Conservation (phyloP, 2,113 vertebrate species). For the Octodon degus region DNA sequence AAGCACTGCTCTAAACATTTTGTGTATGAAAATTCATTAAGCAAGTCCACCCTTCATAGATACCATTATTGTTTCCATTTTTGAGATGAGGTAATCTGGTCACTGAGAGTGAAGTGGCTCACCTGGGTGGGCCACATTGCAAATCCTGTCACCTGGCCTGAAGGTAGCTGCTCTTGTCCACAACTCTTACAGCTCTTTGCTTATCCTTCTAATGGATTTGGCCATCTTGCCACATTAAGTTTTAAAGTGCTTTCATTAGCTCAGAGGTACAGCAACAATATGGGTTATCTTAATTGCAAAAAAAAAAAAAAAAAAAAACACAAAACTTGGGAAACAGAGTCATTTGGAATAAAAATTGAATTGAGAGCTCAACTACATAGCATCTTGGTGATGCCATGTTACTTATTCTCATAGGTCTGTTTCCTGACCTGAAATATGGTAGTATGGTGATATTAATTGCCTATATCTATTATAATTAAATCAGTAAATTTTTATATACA, state of each 20-base stretch:
- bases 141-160: not conserved
- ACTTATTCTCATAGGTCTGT: not conserved
- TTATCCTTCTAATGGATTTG: not conserved
- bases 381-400: not conserved
- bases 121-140: not conserved
- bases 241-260: conserved; percentile 21
- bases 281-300: not conserved
- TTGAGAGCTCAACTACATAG: not conserved
- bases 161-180: not conserved
- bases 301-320: not conserved
- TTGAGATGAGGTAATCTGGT: not conserved
- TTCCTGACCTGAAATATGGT: conserved; percentile 18
- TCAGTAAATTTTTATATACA: not conserved
- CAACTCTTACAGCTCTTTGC: not conserved
- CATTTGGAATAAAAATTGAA: not conserved
- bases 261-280: conserved; percentile 11
- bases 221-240: not conserved
- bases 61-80: not conserved
- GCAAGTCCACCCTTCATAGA: not conserved
- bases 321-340: not conserved
- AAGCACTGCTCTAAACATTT: not conserved
- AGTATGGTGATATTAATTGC: not conserved
- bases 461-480: not conserved
- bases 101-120: not conserved
- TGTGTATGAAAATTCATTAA: not conserved